These are phyloP conservation scores for Spialia ferax DNA, from an alignment of 2,888 invertebrate species.

Conservation along the genomic window DNA sequence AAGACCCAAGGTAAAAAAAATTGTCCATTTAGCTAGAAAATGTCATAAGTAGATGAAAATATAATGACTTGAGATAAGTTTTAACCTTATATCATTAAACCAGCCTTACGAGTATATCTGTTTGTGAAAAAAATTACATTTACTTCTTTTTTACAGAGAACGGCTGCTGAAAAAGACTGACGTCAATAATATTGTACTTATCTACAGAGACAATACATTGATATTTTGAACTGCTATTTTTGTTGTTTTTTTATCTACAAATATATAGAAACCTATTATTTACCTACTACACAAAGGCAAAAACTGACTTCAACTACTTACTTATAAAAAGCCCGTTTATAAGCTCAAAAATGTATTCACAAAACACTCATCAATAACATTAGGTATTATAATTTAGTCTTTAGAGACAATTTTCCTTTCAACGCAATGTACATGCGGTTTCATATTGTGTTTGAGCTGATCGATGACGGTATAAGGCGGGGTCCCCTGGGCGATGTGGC, in stretches of 20 bases:
- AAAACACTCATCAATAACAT: not conserved
- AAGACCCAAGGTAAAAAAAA: constrained; percentile 50
- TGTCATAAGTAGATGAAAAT: not conserved
- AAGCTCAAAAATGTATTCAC: not conserved
- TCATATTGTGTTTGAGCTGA: constrained; percentile 60
- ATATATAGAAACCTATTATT: too few species aligned
- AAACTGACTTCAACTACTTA: not conserved
- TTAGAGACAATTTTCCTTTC: constrained; percentile 65
- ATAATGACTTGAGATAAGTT: too few species aligned
- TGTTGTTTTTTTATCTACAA: too few species aligned
- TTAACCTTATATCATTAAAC: too few species aligned
- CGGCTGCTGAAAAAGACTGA: not conserved
- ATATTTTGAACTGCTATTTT: not conserved
- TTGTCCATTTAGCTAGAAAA: not conserved
- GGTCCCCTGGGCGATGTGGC: constrained; percentile 74
- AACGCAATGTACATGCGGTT: constrained; percentile 59
- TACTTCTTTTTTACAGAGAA: not conserved
- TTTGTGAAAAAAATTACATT: too few species aligned
- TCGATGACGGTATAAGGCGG: constrained; percentile 72
- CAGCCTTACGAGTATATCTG: too few species aligned
- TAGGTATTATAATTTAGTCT: constrained; percentile 46
- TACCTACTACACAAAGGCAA: too few species aligned
- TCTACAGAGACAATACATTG: not conserved
- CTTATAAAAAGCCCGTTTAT: not conserved
- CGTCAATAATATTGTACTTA: not conserved